Conservation (phyloP, 2,888 invertebrate genomes). For the Lithosia quadra region DNA sequence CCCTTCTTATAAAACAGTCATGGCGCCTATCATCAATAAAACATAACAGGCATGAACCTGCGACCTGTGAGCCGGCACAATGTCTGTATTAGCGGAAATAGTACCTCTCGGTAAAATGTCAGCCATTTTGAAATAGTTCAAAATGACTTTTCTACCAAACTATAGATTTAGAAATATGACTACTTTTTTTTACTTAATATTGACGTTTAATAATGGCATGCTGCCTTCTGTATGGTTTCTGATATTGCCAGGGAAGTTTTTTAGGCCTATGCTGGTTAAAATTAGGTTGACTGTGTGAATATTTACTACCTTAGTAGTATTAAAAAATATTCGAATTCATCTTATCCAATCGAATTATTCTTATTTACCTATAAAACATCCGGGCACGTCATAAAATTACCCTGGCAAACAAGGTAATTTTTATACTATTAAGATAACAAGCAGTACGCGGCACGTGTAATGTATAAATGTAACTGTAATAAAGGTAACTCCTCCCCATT, state of each 20-base stretch:
- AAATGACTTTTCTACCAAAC: conserved; percentile 11
- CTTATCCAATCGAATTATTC: too few relatives aligned
- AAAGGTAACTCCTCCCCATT: too few relatives aligned
- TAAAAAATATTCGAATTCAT: too few relatives aligned
- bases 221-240: too few relatives aligned
- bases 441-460: too few relatives aligned
- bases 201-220: neutral
- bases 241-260: too few relatives aligned
- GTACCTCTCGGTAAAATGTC: conserved; percentile 28
- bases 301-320: neutral
- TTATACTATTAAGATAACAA: too few relatives aligned
- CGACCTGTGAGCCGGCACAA: conserved; percentile 6
- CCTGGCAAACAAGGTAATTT: too few relatives aligned
- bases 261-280: neutral
- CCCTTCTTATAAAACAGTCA: neutral
- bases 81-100: conserved; percentile 11
- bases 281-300: neutral
- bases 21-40: neutral
- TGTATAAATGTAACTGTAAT: too few relatives aligned
- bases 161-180: neutral
- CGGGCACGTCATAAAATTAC: too few relatives aligned
- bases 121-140: conserved; percentile 28
- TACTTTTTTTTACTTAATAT: neutral
- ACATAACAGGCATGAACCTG: neutral
- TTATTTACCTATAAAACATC: too few relatives aligned